Evolutionary conservation across 2,797 vertebrate genomes (phyloP).

Genomic region (Ctenopoma multispine): DNA sequence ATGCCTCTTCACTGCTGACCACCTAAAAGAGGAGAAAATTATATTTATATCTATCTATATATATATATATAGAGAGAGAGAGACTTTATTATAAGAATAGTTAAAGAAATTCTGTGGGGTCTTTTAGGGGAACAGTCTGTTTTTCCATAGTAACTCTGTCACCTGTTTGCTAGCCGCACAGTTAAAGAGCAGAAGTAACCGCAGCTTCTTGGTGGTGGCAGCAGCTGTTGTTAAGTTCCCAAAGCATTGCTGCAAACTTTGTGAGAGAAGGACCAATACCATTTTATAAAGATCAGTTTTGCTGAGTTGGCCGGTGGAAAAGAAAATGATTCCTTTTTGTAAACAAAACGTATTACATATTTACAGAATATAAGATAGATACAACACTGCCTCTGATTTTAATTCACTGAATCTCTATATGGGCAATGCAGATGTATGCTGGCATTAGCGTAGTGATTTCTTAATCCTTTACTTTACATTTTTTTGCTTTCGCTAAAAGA

Average conservation of each 20-base stretch:
- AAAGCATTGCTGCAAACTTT: background rate
- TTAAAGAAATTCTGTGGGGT: no score
- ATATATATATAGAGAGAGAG: no score
- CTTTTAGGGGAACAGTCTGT: no score
- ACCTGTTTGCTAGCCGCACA: conserved; percentile 6
- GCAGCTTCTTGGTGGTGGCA: background rate
- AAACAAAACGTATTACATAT: background rate
- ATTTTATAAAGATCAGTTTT: no score
- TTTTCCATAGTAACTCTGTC: background rate
- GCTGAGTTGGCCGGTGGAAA: no score
- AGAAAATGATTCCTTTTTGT: background rate
- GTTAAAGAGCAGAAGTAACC: background rate
- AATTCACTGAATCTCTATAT: background rate
- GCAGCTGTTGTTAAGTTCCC: background rate
- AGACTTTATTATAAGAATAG: no score
- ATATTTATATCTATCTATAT: no score
- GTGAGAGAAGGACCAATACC: background rate
- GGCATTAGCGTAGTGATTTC: background rate
- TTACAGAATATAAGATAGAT: background rate
- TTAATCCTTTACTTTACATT: background rate
- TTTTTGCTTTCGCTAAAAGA: background rate
- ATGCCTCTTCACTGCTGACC: background rate
- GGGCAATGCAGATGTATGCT: background rate
- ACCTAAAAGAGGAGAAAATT: no score
- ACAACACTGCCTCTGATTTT: background rate